A percentile compares a stretch with the other conserved stretches of the same genome.
Evolutionary conservation across 1,140 invertebrate species (phyloP).

Genomic region (Euschistus heros): DNA sequence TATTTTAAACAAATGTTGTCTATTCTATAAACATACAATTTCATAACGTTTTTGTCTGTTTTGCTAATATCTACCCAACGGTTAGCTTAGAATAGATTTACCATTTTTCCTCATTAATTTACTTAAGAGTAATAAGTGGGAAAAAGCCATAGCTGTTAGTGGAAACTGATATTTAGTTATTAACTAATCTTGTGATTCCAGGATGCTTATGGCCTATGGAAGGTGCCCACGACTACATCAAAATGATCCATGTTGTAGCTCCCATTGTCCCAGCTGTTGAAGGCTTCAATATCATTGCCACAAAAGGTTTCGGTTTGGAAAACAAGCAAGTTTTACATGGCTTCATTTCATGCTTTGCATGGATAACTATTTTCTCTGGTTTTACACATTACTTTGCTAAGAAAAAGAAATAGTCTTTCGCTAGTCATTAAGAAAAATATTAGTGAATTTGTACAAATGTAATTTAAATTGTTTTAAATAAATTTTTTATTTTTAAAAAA

Average conservation of each 20-base stretch:
- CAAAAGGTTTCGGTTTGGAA: constrained; percentile 42
- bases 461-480: no score
- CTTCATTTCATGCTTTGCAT: constrained; percentile 40
- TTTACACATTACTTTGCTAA: constrained; percentile 25
- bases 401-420: constrained; percentile 19
- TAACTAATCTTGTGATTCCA: constrained; percentile 28
- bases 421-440: no score
- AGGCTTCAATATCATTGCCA: constrained; percentile 42
- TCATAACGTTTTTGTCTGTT: no score
- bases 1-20: no score
- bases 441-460: no score
- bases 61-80: no score
- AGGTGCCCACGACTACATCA: constrained; percentile 44
- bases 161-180: neutral
- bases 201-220: constrained; percentile 53
- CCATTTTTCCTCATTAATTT: no score
- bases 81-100: no score
- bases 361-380: constrained; percentile 40
- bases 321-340: constrained; percentile 33
- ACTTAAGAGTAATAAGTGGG: no score
- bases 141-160: no score
- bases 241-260: constrained; percentile 39
- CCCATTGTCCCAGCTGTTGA: constrained; percentile 47
- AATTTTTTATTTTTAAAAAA: no score
- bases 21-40: no score